Evolutionary conservation across 2,888 invertebrate genomes (phyloP), one percentile per base, ranked within the genome.

Genomic region (Folsomia candida): DNA sequence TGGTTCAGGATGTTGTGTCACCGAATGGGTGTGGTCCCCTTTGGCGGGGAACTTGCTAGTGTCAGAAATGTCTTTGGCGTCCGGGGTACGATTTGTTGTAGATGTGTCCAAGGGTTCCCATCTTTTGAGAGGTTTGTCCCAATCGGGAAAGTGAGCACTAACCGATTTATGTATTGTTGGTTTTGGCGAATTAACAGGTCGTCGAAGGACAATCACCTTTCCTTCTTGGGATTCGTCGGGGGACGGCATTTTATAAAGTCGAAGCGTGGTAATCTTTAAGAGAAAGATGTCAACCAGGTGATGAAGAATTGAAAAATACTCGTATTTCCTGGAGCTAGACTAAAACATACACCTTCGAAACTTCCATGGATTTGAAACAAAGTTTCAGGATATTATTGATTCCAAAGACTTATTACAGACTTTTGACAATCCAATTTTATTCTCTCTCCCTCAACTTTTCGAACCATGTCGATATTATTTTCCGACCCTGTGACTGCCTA

Each of bases 101-200:
- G 54, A 20, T 20, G 4, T 18, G 6, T 54, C 22, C 29, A 26
- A 27, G n/a, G 61, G 61, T 4, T n/a, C 22, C 61, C 61, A 61
- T 28, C 28, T 61, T 11, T 6, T 61, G 2, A 61, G 61, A n/a
- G 61, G 61, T 27, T 61, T 26, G n/a, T 61, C 61, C 61, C 61
- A 61, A 28, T 61, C 61, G 26, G 61, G 61, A 28, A 61, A 61
- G n/a, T 61, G 61, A 61, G 61, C 61, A 61, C 61, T 61, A 11
- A 61, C 61, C 2, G 61, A 26, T 61, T 61, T 28, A 20, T 61
- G 28, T 4, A 61, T n/a, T 14, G 54, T 14, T n/a, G 54, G 54
- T 22, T 54, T 54, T 6, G 54, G 54, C 4, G 54, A 6, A n/a
- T 54, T 54, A 4, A 54, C 6, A 20, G 54, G 54, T 54, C 54